phyloP scores from a whole-genome alignment of 2,888 invertebrate genomes.

The Hoplodrina ambigua region DNA sequence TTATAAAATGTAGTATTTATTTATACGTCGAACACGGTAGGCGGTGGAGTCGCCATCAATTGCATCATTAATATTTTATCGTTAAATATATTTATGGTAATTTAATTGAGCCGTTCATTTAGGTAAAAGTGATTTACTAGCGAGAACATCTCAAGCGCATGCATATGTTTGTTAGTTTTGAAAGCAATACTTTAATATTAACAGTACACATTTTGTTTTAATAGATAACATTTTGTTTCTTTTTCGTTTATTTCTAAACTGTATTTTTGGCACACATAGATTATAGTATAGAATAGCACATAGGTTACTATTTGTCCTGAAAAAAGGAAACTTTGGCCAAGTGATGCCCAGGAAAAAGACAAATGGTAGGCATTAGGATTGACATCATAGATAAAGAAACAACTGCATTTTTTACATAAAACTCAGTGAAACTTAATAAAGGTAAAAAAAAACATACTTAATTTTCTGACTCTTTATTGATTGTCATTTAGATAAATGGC shows the following conservation, averaged over 20 bases:
- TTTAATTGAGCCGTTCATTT: constrained; percentile 51
- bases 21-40: constrained; percentile 53
- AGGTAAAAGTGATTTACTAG: constrained; percentile 38
- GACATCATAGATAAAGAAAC: too few relatives aligned
- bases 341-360: too few relatives aligned
- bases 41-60: constrained; percentile 47
- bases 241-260: not conserved
- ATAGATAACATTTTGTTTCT: not conserved
- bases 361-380: too few relatives aligned
- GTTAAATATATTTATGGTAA: constrained; percentile 47
- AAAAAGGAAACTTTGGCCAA: too few relatives aligned
- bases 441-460: too few relatives aligned
- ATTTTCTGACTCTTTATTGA: too few relatives aligned
- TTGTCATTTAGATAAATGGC: too few relatives aligned
- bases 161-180: not conserved
- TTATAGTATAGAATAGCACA: too few relatives aligned
- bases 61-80: constrained; percentile 53
- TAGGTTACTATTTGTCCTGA: too few relatives aligned
- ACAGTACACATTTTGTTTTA: not conserved
- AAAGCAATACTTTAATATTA: not conserved
- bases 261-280: not conserved
- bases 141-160: constrained; percentile 6
- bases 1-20: constrained; percentile 58
- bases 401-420: too few relatives aligned
- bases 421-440: too few relatives aligned